These are phyloP conservation scores for Diadromus collaris DNA, from an alignment of 2,888 invertebrate species.

Conservation along the genomic window DNA sequence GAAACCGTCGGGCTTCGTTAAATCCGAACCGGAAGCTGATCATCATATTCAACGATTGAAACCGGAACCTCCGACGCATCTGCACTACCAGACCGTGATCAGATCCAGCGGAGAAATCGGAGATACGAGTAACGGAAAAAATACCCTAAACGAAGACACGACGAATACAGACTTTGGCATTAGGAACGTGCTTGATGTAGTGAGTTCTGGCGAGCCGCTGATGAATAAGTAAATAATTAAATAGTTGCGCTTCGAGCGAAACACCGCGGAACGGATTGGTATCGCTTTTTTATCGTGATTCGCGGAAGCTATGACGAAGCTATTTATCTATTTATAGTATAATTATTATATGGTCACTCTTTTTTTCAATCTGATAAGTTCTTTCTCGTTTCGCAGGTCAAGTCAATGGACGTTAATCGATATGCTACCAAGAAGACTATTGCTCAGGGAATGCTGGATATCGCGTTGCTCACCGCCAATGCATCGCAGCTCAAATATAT, in stretches of 20 bases:
- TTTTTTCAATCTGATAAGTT: background rate
- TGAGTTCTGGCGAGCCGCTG: constrained; percentile 27
- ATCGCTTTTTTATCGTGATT: background rate
- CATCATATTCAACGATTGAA: constrained; percentile 27
- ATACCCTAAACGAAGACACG: constrained; percentile 1
- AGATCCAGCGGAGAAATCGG: background rate
- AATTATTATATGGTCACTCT: background rate
- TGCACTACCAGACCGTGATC: background rate
- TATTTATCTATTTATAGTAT: background rate
- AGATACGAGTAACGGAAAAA: background rate
- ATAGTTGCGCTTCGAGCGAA: background rate
- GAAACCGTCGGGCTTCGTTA: constrained; percentile 30
- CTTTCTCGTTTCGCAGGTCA: constrained; percentile 73
- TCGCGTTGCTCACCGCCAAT: constrained; percentile 93
- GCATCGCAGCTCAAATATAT: constrained; percentile 94
- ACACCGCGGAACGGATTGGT: background rate
- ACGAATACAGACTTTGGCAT: constrained; percentile 31
- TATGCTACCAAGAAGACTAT: constrained; percentile 97
- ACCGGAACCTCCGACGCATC: constrained; percentile 27
- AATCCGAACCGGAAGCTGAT: background rate
- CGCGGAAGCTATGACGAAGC: background rate
- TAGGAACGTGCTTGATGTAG: constrained; percentile 30
- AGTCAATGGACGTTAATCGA: constrained; percentile 91
- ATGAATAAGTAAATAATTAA: too few species aligned
- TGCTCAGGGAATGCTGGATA: constrained; percentile 95